Evolutionary conservation across 2,888 invertebrate species (phyloP).

Genomic region (Eugnorisma glareosa): DNA sequence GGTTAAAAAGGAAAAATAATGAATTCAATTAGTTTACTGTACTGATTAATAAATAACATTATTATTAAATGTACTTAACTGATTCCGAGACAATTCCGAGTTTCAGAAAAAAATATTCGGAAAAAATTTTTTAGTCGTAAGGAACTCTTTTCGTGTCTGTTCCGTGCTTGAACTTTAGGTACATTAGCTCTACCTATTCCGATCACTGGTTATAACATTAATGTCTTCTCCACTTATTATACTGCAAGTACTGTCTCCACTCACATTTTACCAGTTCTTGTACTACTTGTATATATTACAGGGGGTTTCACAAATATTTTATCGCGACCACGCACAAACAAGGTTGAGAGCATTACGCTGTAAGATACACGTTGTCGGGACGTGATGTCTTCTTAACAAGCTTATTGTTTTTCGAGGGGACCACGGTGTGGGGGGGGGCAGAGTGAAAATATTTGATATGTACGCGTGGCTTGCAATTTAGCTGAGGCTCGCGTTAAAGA

Average conservation of each 20-base stretch:
- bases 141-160: too few relatives aligned
- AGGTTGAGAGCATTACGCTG: slow-evolving; percentile 68
- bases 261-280: slow-evolving; percentile 37
- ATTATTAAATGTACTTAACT: too few relatives aligned
- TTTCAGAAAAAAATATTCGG: too few relatives aligned
- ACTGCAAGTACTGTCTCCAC: not conserved
- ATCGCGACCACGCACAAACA: slow-evolving; percentile 62
- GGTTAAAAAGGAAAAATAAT: too few relatives aligned
- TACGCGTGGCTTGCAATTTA: slow-evolving; percentile 55
- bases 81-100: too few relatives aligned
- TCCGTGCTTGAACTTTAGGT: too few relatives aligned
- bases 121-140: too few relatives aligned
- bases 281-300: slow-evolving; percentile 59
- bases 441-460: slow-evolving; percentile 71
- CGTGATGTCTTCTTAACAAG: slow-evolving; percentile 76
- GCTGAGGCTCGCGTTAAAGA: slow-evolving; percentile 38
- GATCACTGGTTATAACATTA: too few relatives aligned
- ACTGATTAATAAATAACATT: too few relatives aligned
- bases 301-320: slow-evolving; percentile 63
- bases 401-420: slow-evolving; percentile 72
- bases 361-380: slow-evolving; percentile 71
- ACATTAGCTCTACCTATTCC: too few relatives aligned
- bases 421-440: slow-evolving; percentile 41
- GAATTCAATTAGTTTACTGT: too few relatives aligned
- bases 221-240: not conserved